Conservation (phyloP, 2,888 invertebrate genomes). For the Andrena bicolor region DNA sequence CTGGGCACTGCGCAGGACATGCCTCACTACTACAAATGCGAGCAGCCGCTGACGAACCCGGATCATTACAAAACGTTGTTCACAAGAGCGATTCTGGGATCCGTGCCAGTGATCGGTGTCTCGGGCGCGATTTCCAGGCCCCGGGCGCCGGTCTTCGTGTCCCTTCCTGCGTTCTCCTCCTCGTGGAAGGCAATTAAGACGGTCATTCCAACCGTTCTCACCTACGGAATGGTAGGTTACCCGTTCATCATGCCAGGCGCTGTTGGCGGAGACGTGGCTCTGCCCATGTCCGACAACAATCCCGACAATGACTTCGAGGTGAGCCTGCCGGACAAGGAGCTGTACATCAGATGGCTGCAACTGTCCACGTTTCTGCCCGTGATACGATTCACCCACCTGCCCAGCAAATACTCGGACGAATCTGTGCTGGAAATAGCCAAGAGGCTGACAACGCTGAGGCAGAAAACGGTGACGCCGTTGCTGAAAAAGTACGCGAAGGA, state of each 20-base stretch:
- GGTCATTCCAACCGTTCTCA: slow-evolving; percentile 94
- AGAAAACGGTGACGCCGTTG: slow-evolving; percentile 91
- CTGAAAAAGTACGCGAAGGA: slow-evolving; percentile 92
- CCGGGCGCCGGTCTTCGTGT: slow-evolving; percentile 93
- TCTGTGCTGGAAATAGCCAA: slow-evolving; percentile 92
- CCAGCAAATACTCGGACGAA: slow-evolving; percentile 94
- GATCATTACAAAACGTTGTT: slow-evolving; percentile 93
- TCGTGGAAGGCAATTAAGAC: slow-evolving; percentile 94
- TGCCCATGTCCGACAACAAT: slow-evolving; percentile 87
- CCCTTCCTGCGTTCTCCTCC: slow-evolving; percentile 93
- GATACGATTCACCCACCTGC: slow-evolving; percentile 95
- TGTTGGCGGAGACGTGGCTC: slow-evolving; percentile 94
- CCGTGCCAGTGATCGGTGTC: slow-evolving; percentile 91
- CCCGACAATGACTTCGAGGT: slow-evolving; percentile 93
- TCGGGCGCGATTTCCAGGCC: slow-evolving; percentile 94
- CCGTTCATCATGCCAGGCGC: slow-evolving; percentile 97
- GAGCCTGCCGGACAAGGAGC: slow-evolving; percentile 90
- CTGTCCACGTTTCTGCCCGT: slow-evolving; percentile 96
- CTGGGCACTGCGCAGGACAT: slow-evolving; percentile 93
- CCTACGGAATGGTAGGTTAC: slow-evolving; percentile 96
- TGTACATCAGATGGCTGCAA: slow-evolving; percentile 95
- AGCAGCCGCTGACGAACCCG: slow-evolving; percentile 90
- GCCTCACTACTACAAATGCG: slow-evolving; percentile 94
- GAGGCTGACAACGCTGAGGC: slow-evolving; percentile 90
- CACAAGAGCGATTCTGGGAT: slow-evolving; percentile 87